phyloP scores from a whole-genome alignment of 2,797 vertebrate genomes.

The Chelonia mydas region DNA sequence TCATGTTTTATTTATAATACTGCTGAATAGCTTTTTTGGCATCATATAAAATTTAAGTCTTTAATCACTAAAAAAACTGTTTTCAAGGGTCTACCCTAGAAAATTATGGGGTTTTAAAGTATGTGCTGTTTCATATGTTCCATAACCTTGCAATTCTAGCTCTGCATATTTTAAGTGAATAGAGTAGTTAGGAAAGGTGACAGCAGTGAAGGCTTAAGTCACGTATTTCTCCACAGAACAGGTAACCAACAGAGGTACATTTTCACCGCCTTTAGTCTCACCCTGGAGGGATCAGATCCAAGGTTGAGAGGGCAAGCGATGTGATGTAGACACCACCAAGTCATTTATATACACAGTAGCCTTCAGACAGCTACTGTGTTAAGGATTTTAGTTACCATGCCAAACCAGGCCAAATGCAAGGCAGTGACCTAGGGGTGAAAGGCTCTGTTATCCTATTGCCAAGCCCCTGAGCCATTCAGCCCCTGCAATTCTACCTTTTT shows the following conservation, averaged over 20 bases:
- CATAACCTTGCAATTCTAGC: conserved; percentile 42
- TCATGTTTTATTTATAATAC: conserved; percentile 75
- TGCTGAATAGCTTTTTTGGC: conserved; percentile 48
- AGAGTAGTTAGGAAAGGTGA: not conserved
- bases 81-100: conserved; percentile 57
- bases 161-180: conserved; percentile 6
- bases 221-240: not conserved
- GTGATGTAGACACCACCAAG: not conserved
- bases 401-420: not conserved
- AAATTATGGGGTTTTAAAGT: conserved; percentile 53
- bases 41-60: conserved; percentile 68
- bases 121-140: conserved; percentile 60
- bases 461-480: not conserved
- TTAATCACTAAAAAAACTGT: conserved; percentile 65
- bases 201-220: not conserved
- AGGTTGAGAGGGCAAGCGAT: not conserved
- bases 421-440: not conserved
- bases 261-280: not conserved
- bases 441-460: not conserved
- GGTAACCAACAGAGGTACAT: not conserved
- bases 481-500: not conserved
- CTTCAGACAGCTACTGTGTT: not conserved
- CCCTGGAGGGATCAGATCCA: not conserved
- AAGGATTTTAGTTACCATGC: not conserved
- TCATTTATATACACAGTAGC: not conserved